These are phyloP conservation scores for Drosophila phalerata DNA, from an alignment of 2,888 invertebrate genomes.

Conservation along the genomic window DNA sequence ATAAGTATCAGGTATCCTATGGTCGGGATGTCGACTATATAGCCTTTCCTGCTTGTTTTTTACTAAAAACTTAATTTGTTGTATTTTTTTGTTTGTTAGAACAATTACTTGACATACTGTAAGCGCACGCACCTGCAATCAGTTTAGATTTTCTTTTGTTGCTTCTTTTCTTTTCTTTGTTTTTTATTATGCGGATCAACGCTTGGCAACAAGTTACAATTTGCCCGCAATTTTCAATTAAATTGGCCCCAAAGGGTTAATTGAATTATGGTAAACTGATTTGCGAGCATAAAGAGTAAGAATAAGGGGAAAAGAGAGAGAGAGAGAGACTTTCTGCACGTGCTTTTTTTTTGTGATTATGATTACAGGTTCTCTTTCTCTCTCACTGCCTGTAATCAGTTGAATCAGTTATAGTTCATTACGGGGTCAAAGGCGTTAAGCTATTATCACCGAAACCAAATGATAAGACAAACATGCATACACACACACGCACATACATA, in stretches of 20 bases:
- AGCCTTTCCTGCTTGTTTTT: too few species aligned
- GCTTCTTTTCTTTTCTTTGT: background rate
- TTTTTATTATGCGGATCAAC: slow-evolving; percentile 36
- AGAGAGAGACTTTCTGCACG: slow-evolving; percentile 39
- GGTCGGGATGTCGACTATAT: too few species aligned
- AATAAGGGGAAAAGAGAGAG: background rate
- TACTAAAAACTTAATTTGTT: background rate
- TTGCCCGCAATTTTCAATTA: slow-evolving; percentile 53
- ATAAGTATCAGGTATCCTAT: too few species aligned
- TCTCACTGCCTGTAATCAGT: slow-evolving; percentile 42
- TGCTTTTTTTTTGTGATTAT: slow-evolving; percentile 23
- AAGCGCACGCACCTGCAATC: slow-evolving; percentile 41
- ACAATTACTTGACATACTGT: background rate
- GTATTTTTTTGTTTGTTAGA: background rate
- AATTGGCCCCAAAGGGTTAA: slow-evolving; percentile 81
- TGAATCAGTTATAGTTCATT: slow-evolving; percentile 27
- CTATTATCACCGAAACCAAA: slow-evolving; percentile 37
- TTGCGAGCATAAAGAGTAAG: slow-evolving; percentile 31
- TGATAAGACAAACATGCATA: slow-evolving; percentile 25
- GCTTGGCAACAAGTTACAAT: slow-evolving; percentile 56
- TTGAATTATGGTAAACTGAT: slow-evolving; percentile 76
- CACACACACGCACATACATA: slow-evolving; percentile 2
- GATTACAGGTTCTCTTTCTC: background rate
- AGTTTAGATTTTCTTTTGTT: slow-evolving; percentile 1
- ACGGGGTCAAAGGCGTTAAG: slow-evolving; percentile 45